phyloP scores from a whole-genome alignment of 2,113 vertebrate genomes.

The Gopherus flavomarginatus region DNA sequence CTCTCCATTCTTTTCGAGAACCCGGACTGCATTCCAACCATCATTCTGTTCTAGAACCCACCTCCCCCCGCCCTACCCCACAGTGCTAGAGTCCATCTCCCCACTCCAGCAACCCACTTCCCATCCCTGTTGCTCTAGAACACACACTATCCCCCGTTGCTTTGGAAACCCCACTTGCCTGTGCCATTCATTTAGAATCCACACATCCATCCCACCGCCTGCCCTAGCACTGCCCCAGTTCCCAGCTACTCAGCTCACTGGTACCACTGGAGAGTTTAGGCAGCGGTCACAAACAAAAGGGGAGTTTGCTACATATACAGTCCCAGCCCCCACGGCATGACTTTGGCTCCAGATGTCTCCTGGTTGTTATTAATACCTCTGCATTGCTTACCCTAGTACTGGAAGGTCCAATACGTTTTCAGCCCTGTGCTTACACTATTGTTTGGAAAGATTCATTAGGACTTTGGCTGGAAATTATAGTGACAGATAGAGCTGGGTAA shows the following conservation, averaged over 20 bases:
- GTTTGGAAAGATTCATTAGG: constrained; percentile 79
- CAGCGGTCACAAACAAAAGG: background rate
- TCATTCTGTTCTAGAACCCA: background rate
- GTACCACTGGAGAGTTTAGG: background rate
- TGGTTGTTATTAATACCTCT: constrained; percentile 68
- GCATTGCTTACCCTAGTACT: constrained; percentile 74
- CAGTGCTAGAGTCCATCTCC: background rate
- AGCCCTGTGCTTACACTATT: constrained; percentile 73
- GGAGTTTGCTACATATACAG: background rate
- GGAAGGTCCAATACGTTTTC: constrained; percentile 72
- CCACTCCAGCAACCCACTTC: background rate
- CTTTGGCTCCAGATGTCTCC: background rate
- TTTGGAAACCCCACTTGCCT: background rate
- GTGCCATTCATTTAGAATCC: no score
- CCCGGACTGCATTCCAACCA: background rate
- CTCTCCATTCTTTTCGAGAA: background rate
- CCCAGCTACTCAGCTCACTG: background rate
- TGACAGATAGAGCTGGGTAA: constrained; percentile 71
- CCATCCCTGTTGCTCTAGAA: background rate
- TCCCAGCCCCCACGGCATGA: background rate
- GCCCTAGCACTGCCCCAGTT: background rate
- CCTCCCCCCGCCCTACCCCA: no score
- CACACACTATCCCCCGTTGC: background rate
- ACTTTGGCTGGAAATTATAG: constrained; percentile 73
- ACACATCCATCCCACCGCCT: background rate